Base-by-base conservation (phyloP, 2,888 invertebrate species). In the Dicyrtomina minuta region DNA sequence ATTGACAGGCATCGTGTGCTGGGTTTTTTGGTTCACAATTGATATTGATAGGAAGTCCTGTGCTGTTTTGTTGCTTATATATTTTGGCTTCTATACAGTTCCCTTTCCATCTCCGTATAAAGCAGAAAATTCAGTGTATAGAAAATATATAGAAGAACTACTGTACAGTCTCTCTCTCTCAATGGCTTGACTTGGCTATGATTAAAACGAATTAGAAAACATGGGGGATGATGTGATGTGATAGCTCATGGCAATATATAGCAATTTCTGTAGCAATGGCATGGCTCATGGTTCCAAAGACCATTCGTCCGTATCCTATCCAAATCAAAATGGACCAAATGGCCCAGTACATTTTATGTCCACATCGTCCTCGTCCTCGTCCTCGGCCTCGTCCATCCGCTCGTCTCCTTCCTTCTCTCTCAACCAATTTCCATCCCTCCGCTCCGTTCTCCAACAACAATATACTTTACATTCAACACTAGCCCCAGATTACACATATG, bases 121-220 rank as follows among this genome's bases (percentile, higher is more conserved):
- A n/a, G n/a, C n/a, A n/a, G n/a, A n/a, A n/a, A n/a, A n/a, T n/a
- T n/a, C n/a, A n/a, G n/a, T n/a, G 46, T 13, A 6, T 12, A 6
- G 51, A n/a, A n/a, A n/a, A n/a, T n/a, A n/a, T n/a, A 51, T 17
- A 12, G 20, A 20, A 17, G 20, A 12, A 51, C 8, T 2, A 17
- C 20, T 41, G 58, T 1, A 58, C 20, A 58, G 8, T 20, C n/a
- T n/a, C n/a, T n/a, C n/a, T n/a, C n/a, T n/a, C n/a, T n/a, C n/a
- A n/a, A n/a, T 33, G 8, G 24, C 53, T 22, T 26, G 24, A 22
- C 13, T 10, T 58, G 8, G 41, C 58, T 17, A 58, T 68, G 68
- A 74, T 74, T 71, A 74, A 71, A 72, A 69, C 66, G 70, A 73
- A 74, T 73, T 74, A 73, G 70, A 71, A 73, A 72, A 70, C 69